Evolutionary conservation across 1,140 invertebrate species (phyloP).

Genomic region (Wiebesia pumilae): DNA sequence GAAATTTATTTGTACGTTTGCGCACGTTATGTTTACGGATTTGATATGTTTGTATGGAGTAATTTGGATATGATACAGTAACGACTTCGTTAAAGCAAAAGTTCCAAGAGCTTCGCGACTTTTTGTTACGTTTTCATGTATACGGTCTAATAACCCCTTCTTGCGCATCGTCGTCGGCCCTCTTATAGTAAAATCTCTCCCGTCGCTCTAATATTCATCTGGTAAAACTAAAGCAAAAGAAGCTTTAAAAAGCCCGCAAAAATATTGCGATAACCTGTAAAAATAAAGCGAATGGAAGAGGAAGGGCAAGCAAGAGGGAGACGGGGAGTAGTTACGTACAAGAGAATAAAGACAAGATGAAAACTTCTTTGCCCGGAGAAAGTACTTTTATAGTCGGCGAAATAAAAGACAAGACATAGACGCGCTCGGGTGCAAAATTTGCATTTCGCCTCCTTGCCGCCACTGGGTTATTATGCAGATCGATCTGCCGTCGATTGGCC

Average conservation of each 20-base stretch:
- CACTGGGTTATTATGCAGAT: slow-evolving; percentile 57
- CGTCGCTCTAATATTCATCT: not conserved
- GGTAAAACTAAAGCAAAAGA: slow-evolving; percentile 21
- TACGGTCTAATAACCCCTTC: not conserved
- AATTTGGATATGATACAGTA: too few relatives aligned
- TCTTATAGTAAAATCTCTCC: not conserved
- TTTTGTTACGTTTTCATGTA: not conserved
- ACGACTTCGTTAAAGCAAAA: too few relatives aligned
- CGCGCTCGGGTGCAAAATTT: slow-evolving; percentile 50
- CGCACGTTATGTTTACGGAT: too few relatives aligned
- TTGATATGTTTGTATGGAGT: too few relatives aligned
- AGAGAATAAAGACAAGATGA: not conserved
- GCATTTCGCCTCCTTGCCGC: slow-evolving; percentile 54
- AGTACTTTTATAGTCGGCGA: slow-evolving; percentile 50
- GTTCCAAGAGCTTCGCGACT: too few relatives aligned
- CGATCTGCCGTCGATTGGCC: slow-evolving; percentile 58
- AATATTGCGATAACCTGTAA: slow-evolving; percentile 39
- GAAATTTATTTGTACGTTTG: too few relatives aligned
- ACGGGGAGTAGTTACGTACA: not conserved
- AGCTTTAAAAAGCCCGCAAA: slow-evolving; percentile 38
- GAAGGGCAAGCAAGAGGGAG: not conserved
- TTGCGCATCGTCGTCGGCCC: not conserved
- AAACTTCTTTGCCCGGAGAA: slow-evolving; percentile 10
- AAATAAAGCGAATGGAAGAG: not conserved
- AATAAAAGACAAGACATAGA: slow-evolving; percentile 55